Conservation (phyloP, 2,797 vertebrate species). For the Meriones psammophilus region DNA sequence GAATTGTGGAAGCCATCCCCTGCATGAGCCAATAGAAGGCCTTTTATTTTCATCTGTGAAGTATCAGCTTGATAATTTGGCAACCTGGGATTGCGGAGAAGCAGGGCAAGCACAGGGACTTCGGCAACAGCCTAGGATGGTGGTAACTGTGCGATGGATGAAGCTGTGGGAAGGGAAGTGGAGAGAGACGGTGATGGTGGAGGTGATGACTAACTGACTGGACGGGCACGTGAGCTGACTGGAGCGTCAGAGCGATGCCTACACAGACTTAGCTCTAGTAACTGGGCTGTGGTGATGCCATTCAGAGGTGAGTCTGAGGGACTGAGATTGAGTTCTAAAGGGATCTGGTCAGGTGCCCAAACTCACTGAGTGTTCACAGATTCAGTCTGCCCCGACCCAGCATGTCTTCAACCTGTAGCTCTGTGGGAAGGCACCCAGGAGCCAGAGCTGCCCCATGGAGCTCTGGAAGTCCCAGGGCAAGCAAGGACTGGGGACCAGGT, state of each 20-base stretch:
- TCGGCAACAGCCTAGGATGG: neutral
- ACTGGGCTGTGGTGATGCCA: neutral
- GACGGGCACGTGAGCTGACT: neutral
- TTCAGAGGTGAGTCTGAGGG: neutral
- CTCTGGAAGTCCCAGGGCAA: neutral
- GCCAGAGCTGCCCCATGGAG: neutral
- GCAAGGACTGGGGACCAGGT: neutral
- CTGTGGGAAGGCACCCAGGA: neutral
- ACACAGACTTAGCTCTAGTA: neutral
- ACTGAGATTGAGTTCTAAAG: neutral
- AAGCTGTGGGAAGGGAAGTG: neutral
- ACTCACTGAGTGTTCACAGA: neutral
- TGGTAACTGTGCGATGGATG: neutral
- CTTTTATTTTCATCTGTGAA: constrained; percentile 25
- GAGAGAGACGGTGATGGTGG: neutral
- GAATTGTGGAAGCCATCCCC: neutral
- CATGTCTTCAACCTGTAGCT: neutral
- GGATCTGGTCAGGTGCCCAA: neutral
- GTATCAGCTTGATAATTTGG: neutral
- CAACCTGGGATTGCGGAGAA: neutral
- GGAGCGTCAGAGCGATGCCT: neutral
- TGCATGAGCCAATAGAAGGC: neutral
- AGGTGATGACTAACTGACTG: neutral
- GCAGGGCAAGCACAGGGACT: neutral
- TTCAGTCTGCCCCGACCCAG: neutral